Percentiles rank a stretch among this genome's conserved stretches.
phyloP scores from a whole-genome alignment of 2,113 vertebrate genomes.

The Ceuthmochares aereus region DNA sequence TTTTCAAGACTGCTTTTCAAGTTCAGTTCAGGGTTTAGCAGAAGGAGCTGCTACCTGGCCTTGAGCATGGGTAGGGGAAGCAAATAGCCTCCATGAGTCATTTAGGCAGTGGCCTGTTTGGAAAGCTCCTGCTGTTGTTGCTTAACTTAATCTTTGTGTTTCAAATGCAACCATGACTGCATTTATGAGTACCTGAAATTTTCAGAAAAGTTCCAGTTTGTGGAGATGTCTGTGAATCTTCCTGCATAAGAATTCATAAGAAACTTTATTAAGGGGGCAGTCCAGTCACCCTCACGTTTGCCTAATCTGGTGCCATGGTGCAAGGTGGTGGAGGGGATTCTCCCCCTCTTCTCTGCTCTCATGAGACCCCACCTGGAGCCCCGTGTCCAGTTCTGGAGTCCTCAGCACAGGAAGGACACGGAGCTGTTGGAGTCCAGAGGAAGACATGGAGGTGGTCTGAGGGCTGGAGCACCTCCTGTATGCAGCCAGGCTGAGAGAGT shows the following conservation, averaged over 20 bases:
- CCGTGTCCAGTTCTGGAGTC: too few relatives aligned
- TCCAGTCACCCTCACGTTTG: background rate
- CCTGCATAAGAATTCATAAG: background rate
- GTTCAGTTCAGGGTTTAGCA: background rate
- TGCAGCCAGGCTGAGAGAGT: too few relatives aligned
- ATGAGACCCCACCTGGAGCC: too few relatives aligned
- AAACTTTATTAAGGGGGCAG: background rate
- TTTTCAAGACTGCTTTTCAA: background rate
- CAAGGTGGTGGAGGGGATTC: too few relatives aligned
- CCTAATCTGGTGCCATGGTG: background rate
- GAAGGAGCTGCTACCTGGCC: background rate
- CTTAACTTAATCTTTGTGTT: background rate
- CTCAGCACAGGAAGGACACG: too few relatives aligned
- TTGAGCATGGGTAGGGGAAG: fast-evolving
- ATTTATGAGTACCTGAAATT: background rate
- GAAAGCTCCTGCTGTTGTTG: background rate
- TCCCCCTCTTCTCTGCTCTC: too few relatives aligned
- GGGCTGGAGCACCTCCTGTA: too few relatives aligned
- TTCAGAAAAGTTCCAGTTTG: background rate
- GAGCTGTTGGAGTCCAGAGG: too few relatives aligned
- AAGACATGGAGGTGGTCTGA: too few relatives aligned
- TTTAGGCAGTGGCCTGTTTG: background rate
- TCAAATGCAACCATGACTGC: background rate
- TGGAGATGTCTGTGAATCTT: background rate
- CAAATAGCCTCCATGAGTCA: background rate